These are phyloP conservation scores for Brachyptera putata DNA, from an alignment of 2,888 invertebrate species.

Conservation along the genomic window DNA sequence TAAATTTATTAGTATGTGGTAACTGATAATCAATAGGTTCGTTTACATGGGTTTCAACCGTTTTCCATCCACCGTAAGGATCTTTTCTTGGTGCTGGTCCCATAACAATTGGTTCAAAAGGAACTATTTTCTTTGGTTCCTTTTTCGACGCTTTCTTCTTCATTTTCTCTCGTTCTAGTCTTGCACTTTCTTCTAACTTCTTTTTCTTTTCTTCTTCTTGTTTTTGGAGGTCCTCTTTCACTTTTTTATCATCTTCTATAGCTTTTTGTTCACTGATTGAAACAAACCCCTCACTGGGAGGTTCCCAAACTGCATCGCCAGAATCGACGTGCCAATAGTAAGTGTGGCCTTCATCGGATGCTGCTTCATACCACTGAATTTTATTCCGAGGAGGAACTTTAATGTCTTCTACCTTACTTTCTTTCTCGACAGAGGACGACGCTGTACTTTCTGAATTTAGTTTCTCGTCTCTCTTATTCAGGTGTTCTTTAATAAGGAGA, in stretches of 20 bases:
- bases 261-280: conserved; percentile 60
- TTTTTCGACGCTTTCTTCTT: conserved; percentile 43
- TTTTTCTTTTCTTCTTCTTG: conserved; percentile 45
- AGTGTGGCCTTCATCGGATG: conserved; percentile 67
- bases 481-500: conserved; percentile 47
- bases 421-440: conserved; percentile 8
- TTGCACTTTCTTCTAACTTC: conserved; percentile 43
- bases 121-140: conserved; percentile 40
- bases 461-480: conserved; percentile 21
- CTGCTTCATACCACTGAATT: conserved; percentile 71
- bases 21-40: conserved; percentile 65
- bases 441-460: conserved; percentile 14
- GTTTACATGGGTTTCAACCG: conserved; percentile 53
- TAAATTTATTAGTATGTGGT: conserved; percentile 49
- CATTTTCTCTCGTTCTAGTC: conserved; percentile 35
- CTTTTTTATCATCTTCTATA: conserved; percentile 48
- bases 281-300: conserved; percentile 67
- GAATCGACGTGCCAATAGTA: conserved; percentile 87
- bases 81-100: conserved; percentile 59
- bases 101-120: conserved; percentile 47
- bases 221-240: conserved; percentile 46
- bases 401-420: conserved; percentile 1
- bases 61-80: conserved; percentile 74
- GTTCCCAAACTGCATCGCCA: conserved; percentile 74
- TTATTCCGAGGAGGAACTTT: not conserved